Conservation (phyloP, 2,888 invertebrate species). For the Andrena trimmerana region DNA sequence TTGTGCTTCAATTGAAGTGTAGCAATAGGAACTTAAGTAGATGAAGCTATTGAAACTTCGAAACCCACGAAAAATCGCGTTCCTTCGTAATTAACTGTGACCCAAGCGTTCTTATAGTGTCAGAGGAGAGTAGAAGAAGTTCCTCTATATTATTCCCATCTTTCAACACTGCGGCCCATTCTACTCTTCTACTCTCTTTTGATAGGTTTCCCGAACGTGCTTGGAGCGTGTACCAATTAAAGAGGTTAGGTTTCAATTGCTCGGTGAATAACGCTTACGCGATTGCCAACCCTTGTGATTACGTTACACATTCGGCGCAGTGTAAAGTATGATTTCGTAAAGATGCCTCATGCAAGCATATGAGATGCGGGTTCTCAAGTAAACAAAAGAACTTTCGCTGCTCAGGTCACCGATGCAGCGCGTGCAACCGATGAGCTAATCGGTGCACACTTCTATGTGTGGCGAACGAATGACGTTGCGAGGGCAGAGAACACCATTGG, state of each 20-base stretch:
- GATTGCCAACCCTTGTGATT: slow-evolving; percentile 12
- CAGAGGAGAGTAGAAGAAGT: slow-evolving; percentile 6
- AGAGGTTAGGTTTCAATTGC: slow-evolving; percentile 35
- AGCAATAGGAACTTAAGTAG: neutral
- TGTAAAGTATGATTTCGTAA: slow-evolving; percentile 68
- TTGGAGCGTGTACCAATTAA: slow-evolving; percentile 20
- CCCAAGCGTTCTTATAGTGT: slow-evolving; percentile 20
- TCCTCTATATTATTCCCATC: slow-evolving; percentile 24
- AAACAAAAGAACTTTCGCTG: slow-evolving; percentile 82
- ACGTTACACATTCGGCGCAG: slow-evolving; percentile 27
- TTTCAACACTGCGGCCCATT: slow-evolving; percentile 17
- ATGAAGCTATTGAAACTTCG: neutral
- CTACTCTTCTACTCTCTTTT: neutral
- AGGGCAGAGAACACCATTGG: slow-evolving; percentile 41
- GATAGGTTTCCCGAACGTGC: neutral
- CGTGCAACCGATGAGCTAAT: slow-evolving; percentile 59
- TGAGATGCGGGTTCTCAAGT: slow-evolving; percentile 76
- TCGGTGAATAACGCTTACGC: neutral
- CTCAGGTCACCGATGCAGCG: slow-evolving; percentile 76
- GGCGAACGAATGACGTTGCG: slow-evolving; percentile 41
- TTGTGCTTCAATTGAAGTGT: neutral
- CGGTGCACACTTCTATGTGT: slow-evolving; percentile 36
- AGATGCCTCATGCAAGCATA: slow-evolving; percentile 73
- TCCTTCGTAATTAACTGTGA: slow-evolving; percentile 16
- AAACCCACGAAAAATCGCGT: slow-evolving; percentile 4